Evolutionary conservation across 2,797 vertebrate species (phyloP), one percentile per base, ranked within the genome.

Genomic region (Eurystomus glaucurus): DNA sequence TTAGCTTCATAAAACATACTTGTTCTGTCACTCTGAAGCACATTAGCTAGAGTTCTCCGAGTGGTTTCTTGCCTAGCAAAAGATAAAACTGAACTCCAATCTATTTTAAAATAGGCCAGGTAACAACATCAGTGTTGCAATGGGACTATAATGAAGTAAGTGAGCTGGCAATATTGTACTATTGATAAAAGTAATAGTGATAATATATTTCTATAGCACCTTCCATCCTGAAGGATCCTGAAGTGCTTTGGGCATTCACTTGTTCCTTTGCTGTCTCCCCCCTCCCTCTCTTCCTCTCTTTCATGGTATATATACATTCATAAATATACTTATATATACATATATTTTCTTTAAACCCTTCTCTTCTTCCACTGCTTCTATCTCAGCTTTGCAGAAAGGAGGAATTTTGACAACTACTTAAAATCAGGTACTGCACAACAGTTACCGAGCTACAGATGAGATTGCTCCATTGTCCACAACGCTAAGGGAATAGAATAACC

Each of bases 1-100:
- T 97, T 94, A 71, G 88, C 90, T 95, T 95, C 90, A 90, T 98
- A 97, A 97, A 97, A 92, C 91, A 94, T 43, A 48, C 57, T 88
- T 92, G 81, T 77, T 81, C 78, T 75, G 91, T 95, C 97, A 88
- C 75, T 89, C 88, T 64, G 91, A 90, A 88, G 80, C 93, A 80
- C n/a, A 92, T 82, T 82, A 96, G 37, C 64, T 90, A 12, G 58
- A 69, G 92, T 72, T 95, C 91, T 93, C 85, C 43, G 72, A 93
- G 93, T 43, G 29, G 51, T 92, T 70, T 96, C 94, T 84, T 83
- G 78, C 68, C 77, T 72, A 66, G 79, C 52, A 46, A 71, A 96
- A 94, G 79, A 96, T 76, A 89, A 97, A 97, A 86, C 88, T 96
- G 39, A 72, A 64, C 57, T 96, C 43, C 87, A 91, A 95, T 97